Base-by-base conservation (phyloP, 2,797 vertebrate genomes). In the Trematomus bernacchii region DNA sequence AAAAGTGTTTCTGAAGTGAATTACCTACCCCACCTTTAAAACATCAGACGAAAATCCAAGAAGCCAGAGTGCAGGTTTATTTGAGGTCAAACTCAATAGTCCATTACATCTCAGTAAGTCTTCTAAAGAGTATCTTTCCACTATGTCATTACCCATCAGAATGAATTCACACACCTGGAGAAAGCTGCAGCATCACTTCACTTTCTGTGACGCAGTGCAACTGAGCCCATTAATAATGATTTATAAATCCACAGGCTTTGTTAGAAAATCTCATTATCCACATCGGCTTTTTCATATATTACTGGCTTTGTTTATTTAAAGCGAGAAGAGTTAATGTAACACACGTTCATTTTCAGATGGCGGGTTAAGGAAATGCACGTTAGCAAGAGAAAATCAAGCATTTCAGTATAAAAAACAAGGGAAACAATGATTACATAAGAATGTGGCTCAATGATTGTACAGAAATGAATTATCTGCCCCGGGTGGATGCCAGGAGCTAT, bases 201-300 rank as follows among this genome's bases (percentile, higher is more conserved):
- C 57, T 55, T 51, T 14, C 12, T 47, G n/a, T 18, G 23, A 62
- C 19, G 7, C 48, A 1, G 19, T 42, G 52, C 48, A 42, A 48
- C 44, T 33, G 27, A 67, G 68, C 21, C 16, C 21, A 42, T 72
- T 33, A 18, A 23, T 64, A 21, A 53, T 37, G 3, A 52, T 53
- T 48, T 50, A 16, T 14, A 16, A 47, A 76, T 48, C 27, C 40
- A 40, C 27, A 51, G 61, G n/a, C 37, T 61, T 40, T 63, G 43
- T 69, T 37, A 27, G 37, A 11, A 30, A 55, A 52, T 47, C 44
- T 52, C 40, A 21, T 66, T 11, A 76, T 50, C 50, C 63, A 62
- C 37, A 11, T 14, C 48, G 14, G 10, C 19, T 13, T 27, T 19
- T 6, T 33, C 27, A 10, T 60, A 27, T 52, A 59, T 59, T 9